Evolutionary conservation across 2,113 vertebrate genomes (phyloP).

Genomic region (Todiramphus saurophagus): DNA sequence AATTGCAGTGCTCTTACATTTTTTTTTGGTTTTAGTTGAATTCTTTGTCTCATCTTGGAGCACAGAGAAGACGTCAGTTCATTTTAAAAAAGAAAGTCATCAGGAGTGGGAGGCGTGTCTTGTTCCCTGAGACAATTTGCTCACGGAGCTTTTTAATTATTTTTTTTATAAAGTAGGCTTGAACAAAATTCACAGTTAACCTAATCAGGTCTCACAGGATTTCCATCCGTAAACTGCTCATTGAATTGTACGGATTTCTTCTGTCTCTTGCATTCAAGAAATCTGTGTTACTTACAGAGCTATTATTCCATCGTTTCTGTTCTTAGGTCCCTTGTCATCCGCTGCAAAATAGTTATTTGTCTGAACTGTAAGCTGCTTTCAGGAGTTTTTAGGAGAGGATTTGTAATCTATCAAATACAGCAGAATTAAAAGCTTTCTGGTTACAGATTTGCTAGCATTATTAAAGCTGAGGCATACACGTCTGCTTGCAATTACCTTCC

Average conservation of each 20-base stretch:
- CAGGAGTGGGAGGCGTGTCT: background rate
- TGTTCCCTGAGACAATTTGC: slow-evolving; percentile 7
- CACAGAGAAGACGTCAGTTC: background rate
- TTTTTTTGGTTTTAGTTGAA: background rate
- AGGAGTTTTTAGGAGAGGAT: slow-evolving; percentile 56
- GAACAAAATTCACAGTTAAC: background rate
- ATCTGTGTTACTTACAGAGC: slow-evolving; percentile 11
- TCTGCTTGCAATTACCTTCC: background rate
- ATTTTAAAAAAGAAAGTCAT: slow-evolving; percentile 42
- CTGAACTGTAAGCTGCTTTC: slow-evolving; percentile 57
- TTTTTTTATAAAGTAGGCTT: background rate
- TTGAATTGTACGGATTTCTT: background rate
- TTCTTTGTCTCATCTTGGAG: slow-evolving; percentile 9
- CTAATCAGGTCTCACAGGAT: background rate
- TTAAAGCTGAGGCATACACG: background rate
- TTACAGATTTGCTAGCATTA: slow-evolving; percentile 4
- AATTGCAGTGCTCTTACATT: background rate
- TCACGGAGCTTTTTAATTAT: background rate
- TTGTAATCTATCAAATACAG: slow-evolving; percentile 56
- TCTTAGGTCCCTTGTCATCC: slow-evolving; percentile 38
- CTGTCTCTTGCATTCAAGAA: background rate
- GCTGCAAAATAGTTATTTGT: slow-evolving; percentile 40
- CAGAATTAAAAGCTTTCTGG: slow-evolving; percentile 56
- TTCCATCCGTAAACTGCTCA: background rate
- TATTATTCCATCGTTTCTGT: slow-evolving; percentile 27